phyloP scores from a whole-genome alignment of 2,888 invertebrate species.

The Thymelicus acteon region DNA sequence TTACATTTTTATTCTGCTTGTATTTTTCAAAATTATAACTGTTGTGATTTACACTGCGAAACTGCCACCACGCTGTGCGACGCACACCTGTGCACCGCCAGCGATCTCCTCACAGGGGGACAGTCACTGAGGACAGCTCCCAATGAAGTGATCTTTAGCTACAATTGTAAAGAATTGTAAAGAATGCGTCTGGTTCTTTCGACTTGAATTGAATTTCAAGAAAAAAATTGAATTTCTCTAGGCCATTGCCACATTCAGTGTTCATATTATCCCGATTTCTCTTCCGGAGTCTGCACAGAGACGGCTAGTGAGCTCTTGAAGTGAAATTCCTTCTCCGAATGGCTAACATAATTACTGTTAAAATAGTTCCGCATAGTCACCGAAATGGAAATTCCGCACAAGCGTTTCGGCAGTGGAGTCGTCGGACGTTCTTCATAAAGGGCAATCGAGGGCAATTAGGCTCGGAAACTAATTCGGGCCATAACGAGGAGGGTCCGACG shows the following conservation, averaged over 20 bases:
- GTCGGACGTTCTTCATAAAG: conserved; percentile 23
- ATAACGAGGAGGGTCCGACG: conserved; percentile 24
- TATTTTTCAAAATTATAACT: too few species aligned
- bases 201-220: too few species aligned
- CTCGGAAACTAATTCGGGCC: conserved; percentile 17
- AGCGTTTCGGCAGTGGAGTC: conserved; percentile 19
- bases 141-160: too few species aligned
- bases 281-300: background rate
- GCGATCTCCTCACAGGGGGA: too few species aligned
- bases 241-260: background rate
- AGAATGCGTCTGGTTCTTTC: too few species aligned
- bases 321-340: conserved; percentile 10
- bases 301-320: conserved; percentile 1
- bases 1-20: too few species aligned
- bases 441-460: conserved; percentile 28
- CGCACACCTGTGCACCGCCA: too few species aligned
- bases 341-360: conserved; percentile 5
- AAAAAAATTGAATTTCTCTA: too few species aligned
- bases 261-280: background rate
- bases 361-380: conserved; percentile 15
- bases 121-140: too few species aligned
- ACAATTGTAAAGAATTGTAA: too few species aligned
- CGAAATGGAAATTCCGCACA: conserved; percentile 16
- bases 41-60: too few species aligned
- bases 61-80: too few species aligned